Percentiles rank a stretch among this genome's conserved stretches.
Conservation (phyloP, 2,113 vertebrate species). For the Ailuropoda melanoleuca region DNA sequence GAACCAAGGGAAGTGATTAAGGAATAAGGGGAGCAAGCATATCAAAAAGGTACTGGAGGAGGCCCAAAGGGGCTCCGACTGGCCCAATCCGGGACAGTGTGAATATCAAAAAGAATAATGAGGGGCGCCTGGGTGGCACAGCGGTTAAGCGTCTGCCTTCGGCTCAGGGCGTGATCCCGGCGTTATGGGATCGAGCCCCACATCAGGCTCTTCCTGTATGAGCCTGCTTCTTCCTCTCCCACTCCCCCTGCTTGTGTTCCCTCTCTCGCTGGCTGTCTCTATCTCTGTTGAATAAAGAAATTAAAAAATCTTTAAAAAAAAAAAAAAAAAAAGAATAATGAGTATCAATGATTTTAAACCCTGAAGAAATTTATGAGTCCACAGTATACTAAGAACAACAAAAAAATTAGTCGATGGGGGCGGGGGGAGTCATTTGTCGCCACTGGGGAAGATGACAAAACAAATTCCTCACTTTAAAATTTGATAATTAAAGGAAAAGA, state of each 20-base stretch:
- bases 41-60: background rate
- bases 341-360: background rate
- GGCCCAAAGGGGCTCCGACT: background rate
- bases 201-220: no score
- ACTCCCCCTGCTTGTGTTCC: no score
- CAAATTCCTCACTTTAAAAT: background rate
- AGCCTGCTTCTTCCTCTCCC: no score
- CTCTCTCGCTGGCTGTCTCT: no score
- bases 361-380: background rate
- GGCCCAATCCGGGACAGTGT: background rate
- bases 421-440: background rate
- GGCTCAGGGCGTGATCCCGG: no score
- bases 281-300: no score
- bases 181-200: no score
- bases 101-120: background rate
- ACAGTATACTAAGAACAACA: background rate
- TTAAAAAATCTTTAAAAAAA: no score
- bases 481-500: background rate
- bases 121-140: no score
- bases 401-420: background rate
- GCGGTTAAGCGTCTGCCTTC: no score
- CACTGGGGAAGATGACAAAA: background rate
- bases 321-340: background rate
- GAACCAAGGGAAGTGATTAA: background rate
- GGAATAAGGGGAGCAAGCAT: background rate